Evolutionary conservation across 1,140 invertebrate genomes (phyloP).

Genomic region (Zaprionus vittiger): DNA sequence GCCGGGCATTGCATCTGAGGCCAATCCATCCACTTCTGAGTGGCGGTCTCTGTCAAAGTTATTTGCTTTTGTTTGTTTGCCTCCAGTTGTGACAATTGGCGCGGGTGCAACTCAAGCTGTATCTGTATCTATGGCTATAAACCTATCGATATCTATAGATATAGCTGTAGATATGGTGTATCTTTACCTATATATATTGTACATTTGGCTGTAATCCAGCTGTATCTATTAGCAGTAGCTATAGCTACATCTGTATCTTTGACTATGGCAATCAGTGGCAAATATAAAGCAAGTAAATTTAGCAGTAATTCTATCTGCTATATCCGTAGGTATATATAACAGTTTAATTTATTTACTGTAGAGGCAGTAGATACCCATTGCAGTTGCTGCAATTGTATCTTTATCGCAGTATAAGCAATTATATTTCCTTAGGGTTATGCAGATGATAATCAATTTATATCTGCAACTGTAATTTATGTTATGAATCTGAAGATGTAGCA

Average conservation of each 20-base stretch:
- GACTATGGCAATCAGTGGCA: no score
- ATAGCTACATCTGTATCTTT: neutral
- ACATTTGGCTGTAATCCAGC: neutral
- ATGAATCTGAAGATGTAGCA: no score
- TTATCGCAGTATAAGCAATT: no score
- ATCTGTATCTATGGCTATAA: conserved; percentile 13
- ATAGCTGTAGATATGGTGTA: neutral
- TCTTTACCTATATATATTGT: neutral
- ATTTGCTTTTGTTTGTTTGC: conserved; percentile 15
- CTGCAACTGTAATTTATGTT: no score
- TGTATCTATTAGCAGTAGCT: neutral
- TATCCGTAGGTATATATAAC: no score
- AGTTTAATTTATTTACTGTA: no score
- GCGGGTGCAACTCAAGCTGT: conserved; percentile 39
- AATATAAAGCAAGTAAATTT: neutral
- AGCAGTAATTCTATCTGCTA: neutral
- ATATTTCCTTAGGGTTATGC: no score
- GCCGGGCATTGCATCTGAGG: conserved; percentile 30
- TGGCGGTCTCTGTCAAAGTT: conserved; percentile 49
- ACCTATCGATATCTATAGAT: neutral
- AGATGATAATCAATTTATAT: no score
- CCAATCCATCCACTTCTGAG: conserved; percentile 36
- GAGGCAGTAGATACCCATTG: no score
- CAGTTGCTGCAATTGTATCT: no score
- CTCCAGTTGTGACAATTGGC: conserved; percentile 41